Base-by-base conservation (phyloP, 1,140 invertebrate genomes). In the Eumaeus atala region DNA sequence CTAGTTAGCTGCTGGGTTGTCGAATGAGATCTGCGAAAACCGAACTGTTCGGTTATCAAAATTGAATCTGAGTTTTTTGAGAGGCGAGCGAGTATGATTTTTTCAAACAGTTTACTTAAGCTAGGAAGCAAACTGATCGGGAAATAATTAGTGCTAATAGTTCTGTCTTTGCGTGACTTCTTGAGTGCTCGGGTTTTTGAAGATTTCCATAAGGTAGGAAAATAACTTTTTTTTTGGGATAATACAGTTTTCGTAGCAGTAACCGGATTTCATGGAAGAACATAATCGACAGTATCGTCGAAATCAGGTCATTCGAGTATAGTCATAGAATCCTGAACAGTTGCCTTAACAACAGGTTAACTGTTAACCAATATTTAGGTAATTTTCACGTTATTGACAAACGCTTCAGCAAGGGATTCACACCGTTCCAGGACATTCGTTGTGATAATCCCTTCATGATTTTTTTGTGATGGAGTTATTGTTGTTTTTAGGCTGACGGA, bases 21-120 rank as follows among this genome's bases (percentile, higher is more conserved):
- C 1, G 63, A 65, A 28, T 65, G 63, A 11, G 6, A 5, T 11
- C 35, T 18, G 21, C 59, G 53, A 44, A 65, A 61, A 9, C 62
- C 62, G 37, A 65, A 65, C 17, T 65, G 59, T 34, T 61, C 53
- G 4, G 17, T 10, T 11, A 28, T 18, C 33, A 48, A 33, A 18
- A 49, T 28, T 33, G 47, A 10, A 1, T 55, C 16, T 21, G 18
- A 40, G 9, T 11, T 8, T 12, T 42, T n/a, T 16, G 9, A 10
- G 3, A 62, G 34, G 7, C 61, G 47, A 8, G 1, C 18, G 7
- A 38, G 14, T 9, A 58, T 61, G 14, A 63, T 9, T 21, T 53
- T 56, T 48, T 63, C 61, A 33, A 63, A 57, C 9, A 64, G 21
- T 37, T 63, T 63, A 14, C 61, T 47, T 17, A 63, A 12, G 21